Evolutionary conservation across 2,888 invertebrate species (phyloP), one percentile per base, ranked within the genome.

Genomic region (Drosophila phalerata): DNA sequence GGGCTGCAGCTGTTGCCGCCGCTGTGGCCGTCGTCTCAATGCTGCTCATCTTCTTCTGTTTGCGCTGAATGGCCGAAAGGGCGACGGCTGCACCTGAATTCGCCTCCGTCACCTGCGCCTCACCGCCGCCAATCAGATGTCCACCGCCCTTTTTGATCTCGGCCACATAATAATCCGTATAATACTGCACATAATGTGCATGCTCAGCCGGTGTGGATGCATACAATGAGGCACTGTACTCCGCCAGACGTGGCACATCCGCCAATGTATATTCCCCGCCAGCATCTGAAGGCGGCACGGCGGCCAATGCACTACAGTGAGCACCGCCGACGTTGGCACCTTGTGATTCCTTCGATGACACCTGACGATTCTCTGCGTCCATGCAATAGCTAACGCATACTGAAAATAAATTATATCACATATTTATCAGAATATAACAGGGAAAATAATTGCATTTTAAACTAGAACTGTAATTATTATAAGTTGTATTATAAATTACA

Each of bases 11-110:
- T 5, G 90, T 68, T 6, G 91, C 91, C 2, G 91, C 91, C 43
- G 90, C 88, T 3, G 92, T 91, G 9, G 91, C 91, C 15, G 92
- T 90, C 2, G 92, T 91, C 70, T 91, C 90, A 63, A 92, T 92
- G 48, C 69, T 89, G 69, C 73, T 90, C 91, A 91, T 92, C 77
- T 92, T 92, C 47, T 90, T 91, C 64, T 90, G 91, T 67, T 92
- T 93, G 25, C 92, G 88, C 62, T 94, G 93, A 68, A 97, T 96
- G 5, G 98, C 98, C 0, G 97, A 97, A 84, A 97, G 96, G 0
- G 98, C 97, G 0, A 98, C 97, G 0, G 97, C 97, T 0, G 97
- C 97, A 0, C 97, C 97, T 0, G 97, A 97, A 92, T 97, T 97
- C 0, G 96, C 96, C 60, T 92, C 93, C 0, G 91, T 90, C 25